phyloP scores from a whole-genome alignment of 2,888 invertebrate species.

The Ethmia dodecea region DNA sequence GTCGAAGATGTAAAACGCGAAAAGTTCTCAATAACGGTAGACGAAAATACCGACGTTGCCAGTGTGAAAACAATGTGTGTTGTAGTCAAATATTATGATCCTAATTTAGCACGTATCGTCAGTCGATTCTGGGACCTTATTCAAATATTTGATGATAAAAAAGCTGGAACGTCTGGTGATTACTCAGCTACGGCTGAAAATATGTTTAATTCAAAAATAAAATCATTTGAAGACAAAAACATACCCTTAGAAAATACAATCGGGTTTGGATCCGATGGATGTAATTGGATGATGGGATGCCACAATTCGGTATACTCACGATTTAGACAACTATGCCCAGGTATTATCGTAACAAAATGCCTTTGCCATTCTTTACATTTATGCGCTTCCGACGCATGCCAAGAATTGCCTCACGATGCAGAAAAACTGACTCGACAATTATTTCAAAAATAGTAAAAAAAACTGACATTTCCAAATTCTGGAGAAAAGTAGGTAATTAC shows the following conservation, averaged over 20 bases:
- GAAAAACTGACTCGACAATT: constrained; percentile 15
- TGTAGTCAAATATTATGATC: constrained; percentile 9
- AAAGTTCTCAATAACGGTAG: constrained; percentile 13
- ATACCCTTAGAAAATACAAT: not conserved
- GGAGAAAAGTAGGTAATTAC: no score
- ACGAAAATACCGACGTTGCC: constrained; percentile 15
- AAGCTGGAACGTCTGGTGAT: not conserved
- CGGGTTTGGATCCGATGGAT: constrained; percentile 18
- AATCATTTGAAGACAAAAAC: not conserved
- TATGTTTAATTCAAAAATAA: not conserved
- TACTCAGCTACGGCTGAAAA: not conserved
- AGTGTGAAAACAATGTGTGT: constrained; percentile 10
- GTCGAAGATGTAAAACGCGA: constrained; percentile 6
- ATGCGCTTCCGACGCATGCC: constrained; percentile 16
- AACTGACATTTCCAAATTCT: no score
- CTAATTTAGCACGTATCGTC: not conserved
- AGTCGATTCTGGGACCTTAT: constrained; percentile 1
- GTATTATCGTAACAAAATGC: constrained; percentile 18
- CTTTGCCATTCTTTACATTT: constrained; percentile 20
- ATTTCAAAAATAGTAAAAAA: constrained; percentile 1
- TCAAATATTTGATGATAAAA: not conserved
- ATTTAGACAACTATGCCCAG: constrained; percentile 15
- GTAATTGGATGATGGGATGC: constrained; percentile 18
- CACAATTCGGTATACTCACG: constrained; percentile 13
- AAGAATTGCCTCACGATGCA: constrained; percentile 13